These are phyloP conservation scores for Pipistrellus kuhlii DNA, from an alignment of 2,797 vertebrate species.

Conservation along the genomic window DNA sequence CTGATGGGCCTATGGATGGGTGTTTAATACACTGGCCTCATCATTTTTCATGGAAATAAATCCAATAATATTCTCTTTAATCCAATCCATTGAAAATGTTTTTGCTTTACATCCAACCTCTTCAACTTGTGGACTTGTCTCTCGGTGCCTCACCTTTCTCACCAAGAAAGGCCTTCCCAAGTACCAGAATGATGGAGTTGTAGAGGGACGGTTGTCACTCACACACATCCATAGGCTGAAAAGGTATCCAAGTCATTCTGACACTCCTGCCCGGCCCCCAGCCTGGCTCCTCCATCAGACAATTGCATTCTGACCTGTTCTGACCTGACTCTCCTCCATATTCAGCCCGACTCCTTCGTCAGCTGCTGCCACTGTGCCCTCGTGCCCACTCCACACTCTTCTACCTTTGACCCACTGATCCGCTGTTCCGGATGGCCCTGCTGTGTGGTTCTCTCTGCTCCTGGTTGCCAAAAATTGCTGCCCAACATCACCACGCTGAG, in stretches of 20 bases:
- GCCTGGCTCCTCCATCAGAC: background rate
- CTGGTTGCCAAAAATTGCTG: background rate
- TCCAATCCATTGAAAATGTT: background rate
- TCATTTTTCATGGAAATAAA: background rate
- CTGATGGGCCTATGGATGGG: background rate
- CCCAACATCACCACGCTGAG: background rate
- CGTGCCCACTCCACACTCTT: background rate
- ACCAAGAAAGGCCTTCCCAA: background rate
- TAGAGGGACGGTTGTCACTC: too few relatives aligned
- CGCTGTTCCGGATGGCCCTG: background rate
- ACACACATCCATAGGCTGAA: background rate
- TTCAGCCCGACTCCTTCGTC: background rate
- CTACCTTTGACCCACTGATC: background rate
- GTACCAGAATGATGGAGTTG: background rate
- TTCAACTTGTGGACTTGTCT: background rate
- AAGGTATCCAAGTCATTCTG: background rate
- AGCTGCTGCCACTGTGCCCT: background rate
- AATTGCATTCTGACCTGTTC: background rate
- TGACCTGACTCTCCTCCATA: accelerated
- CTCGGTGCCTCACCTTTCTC: too few relatives aligned
- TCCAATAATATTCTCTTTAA: background rate
- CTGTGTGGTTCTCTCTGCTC: background rate
- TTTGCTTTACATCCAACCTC: background rate
- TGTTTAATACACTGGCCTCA: accelerated
- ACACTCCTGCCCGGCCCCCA: background rate